phyloP scores from a whole-genome alignment of 2,888 invertebrate genomes.

The Boloria selene region DNA sequence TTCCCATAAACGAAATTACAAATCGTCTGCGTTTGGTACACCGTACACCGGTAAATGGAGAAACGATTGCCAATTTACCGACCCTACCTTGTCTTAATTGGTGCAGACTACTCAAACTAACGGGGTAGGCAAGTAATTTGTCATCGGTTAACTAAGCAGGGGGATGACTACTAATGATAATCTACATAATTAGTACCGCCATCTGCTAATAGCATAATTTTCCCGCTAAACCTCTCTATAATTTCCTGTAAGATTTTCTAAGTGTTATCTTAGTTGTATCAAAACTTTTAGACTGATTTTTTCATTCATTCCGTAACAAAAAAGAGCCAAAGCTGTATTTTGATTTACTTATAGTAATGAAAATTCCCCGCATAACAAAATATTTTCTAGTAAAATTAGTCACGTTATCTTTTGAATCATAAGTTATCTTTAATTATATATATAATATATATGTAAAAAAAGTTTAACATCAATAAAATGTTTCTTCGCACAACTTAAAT shows the following conservation, averaged over 20 bases:
- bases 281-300: too few relatives aligned
- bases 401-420: not conserved
- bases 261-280: too few relatives aligned
- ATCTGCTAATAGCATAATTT: slow-evolving; percentile 80
- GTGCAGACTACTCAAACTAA: slow-evolving; percentile 76
- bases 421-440: slow-evolving; percentile 7
- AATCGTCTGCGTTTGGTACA: slow-evolving; percentile 59
- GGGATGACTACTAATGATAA: slow-evolving; percentile 73
- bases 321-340: too few relatives aligned
- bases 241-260: slow-evolving; percentile 47
- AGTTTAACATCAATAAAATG: too few relatives aligned
- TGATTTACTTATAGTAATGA: too few relatives aligned
- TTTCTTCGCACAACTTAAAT: too few relatives aligned
- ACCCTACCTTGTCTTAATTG: slow-evolving; percentile 78
- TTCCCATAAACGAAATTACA: slow-evolving; percentile 60
- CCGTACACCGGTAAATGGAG: slow-evolving; percentile 72
- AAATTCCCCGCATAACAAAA: too few relatives aligned
- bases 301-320: too few relatives aligned
- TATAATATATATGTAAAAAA: too few relatives aligned
- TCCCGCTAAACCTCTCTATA: slow-evolving; percentile 76
- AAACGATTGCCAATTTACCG: slow-evolving; percentile 80
- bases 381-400: too few relatives aligned
- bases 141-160: slow-evolving; percentile 79
- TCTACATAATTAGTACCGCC: slow-evolving; percentile 78
- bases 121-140: slow-evolving; percentile 77